These are phyloP conservation scores for Antheraea yamamai DNA, from an alignment of 2,888 invertebrate species.

Conservation along the genomic window DNA sequence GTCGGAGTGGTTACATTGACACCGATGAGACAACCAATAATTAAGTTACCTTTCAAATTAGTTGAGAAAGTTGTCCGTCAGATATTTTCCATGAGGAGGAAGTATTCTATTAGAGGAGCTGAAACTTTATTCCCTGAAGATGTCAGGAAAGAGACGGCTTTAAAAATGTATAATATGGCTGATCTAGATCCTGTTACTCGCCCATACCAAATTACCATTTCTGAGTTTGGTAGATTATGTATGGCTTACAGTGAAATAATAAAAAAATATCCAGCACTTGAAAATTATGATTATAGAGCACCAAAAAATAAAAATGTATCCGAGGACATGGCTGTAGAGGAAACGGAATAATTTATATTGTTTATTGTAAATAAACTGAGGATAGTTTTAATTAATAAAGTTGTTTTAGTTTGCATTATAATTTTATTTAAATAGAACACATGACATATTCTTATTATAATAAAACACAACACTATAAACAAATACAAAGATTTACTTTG, in stretches of 20 bases:
- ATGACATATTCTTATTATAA: not conserved
- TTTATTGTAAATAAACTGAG: constrained; percentile 40
- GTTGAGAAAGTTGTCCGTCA: constrained; percentile 95
- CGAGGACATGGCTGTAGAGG: constrained; percentile 33
- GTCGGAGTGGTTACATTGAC: constrained; percentile 96
- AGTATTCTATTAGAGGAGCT: constrained; percentile 87
- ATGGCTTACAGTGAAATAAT: constrained; percentile 89
- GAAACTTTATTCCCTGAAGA: constrained; percentile 89
- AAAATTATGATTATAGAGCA: constrained; percentile 86
- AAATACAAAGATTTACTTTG: not conserved
- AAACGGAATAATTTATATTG: constrained; percentile 29
- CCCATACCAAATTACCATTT: constrained; percentile 88
- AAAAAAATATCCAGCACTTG: constrained; percentile 84
- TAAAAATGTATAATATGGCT: constrained; percentile 86
- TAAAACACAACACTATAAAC: not conserved
- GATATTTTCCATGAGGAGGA: constrained; percentile 94
- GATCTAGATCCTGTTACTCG: constrained; percentile 86
- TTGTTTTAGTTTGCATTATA: not conserved
- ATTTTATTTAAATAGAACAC: not conserved
- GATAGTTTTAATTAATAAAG: constrained; percentile 13
- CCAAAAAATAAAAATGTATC: constrained; percentile 54
- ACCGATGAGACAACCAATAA: constrained; percentile 88
- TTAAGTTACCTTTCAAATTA: constrained; percentile 90
- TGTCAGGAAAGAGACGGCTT: constrained; percentile 83
- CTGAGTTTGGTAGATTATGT: constrained; percentile 89